Evolutionary conservation across 2,888 invertebrate species (phyloP), one percentile per base, ranked within the genome.

Genomic region (Tenodera sinensis): DNA sequence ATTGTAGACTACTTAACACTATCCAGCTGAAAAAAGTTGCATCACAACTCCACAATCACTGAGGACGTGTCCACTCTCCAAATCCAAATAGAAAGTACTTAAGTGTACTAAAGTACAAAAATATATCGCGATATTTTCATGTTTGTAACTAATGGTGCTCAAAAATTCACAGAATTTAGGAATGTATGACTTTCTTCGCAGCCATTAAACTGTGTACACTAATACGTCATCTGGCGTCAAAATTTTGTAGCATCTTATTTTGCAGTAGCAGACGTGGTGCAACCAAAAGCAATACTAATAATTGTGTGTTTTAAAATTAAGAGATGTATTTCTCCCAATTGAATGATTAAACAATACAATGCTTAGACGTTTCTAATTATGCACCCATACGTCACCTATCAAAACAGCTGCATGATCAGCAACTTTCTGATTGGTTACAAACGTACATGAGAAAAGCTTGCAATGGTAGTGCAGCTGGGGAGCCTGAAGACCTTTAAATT

Each of bases 331-430:
- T 71, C 6, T 71, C 54, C 54, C 54, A 15, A 15, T 4, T 25
- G 1, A 42, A 42, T 42, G 20, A 71, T 15, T 71, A 20, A 71
- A 54, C 54, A 71, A 71, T 20, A 42, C 15, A 71, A 20, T 71
- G 20, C 8, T 25, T 25, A 8, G 6, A 42, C 42, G 54, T 15
- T 20, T 20, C 86, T 86, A 86, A 71, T 87, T 87, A 82, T 83
- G 42, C 15, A 71, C 3, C 54, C 30, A 25, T 87, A 88, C 85
- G 88, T 88, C 88, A 85, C 83, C 28, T 47, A 85, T 83, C 28
- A 28, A 88, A 88, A 85, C 82, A 87, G 87, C 27, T 89, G 82
- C 85, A 83, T 83, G 83, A 84, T 81, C 85, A 89, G 83, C 42
- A 85, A 85, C n/a, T 42, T 86, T 47, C 54, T 86, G 12, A 86